Evolutionary conservation across 2,888 invertebrate genomes (phyloP).

Genomic region (Pandemis cinnamomeana): DNA sequence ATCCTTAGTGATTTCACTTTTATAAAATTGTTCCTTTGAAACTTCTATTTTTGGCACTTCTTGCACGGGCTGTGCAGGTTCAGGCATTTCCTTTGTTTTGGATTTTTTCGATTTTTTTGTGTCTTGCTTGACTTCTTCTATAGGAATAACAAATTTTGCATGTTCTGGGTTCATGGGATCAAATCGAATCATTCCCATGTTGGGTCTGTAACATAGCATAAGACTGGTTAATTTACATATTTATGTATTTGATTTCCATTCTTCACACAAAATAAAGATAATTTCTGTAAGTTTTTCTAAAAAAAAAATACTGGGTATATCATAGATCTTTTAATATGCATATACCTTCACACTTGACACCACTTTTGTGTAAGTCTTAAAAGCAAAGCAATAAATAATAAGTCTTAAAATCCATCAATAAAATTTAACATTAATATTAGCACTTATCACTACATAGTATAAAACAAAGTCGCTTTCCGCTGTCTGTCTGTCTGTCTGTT

Average conservation of each 20-base stretch:
- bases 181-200: constrained; percentile 86
- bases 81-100: constrained; percentile 59
- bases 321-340: no score
- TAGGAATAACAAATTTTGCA: constrained; percentile 84
- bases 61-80: constrained; percentile 52
- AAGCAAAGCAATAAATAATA: no score
- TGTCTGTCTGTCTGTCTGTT: no score
- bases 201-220: constrained; percentile 58
- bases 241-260: not conserved
- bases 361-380: no score
- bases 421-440: no score
- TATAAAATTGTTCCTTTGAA: constrained; percentile 89
- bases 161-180: constrained; percentile 88
- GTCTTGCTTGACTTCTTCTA: constrained; percentile 59
- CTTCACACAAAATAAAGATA: no score
- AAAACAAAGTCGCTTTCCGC: no score
- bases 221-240: not conserved
- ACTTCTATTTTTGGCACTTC: constrained; percentile 75
- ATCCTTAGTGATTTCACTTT: constrained; percentile 87
- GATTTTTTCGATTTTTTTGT: constrained; percentile 71
- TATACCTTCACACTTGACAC: no score
- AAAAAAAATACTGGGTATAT: no score
- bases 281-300: no score
- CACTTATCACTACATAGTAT: no score
- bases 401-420: no score